A percentile compares a stretch with the other conserved stretches of the same genome.
Evolutionary conservation across 2,888 invertebrate genomes (phyloP).

Genomic region (Bruchidius siliquastri): DNA sequence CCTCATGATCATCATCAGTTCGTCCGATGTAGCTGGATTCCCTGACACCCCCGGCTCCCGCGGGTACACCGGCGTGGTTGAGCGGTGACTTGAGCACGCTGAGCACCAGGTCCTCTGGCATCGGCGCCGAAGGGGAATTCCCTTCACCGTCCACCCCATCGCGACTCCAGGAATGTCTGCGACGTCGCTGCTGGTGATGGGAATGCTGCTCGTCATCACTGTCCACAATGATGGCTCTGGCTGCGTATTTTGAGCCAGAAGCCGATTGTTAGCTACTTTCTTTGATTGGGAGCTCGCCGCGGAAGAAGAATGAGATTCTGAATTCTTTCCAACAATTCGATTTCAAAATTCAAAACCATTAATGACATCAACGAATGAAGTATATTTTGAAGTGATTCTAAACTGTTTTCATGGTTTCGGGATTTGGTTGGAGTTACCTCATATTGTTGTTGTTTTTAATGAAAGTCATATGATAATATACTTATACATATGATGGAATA

Average conservation of each 20-base stretch:
- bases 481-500: too few species aligned
- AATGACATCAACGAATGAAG: too few species aligned
- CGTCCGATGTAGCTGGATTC: not conserved
- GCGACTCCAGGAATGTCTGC: slow-evolving; percentile 1
- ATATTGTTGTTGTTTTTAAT: too few species aligned
- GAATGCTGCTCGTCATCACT: not conserved
- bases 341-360: too few species aligned
- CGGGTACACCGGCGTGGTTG: slow-evolving; percentile 39
- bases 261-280: not conserved
- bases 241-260: not conserved
- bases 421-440: too few species aligned
- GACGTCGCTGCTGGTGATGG: not conserved
- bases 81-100: slow-evolving; percentile 59
- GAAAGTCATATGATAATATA: too few species aligned
- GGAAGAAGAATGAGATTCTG: too few species aligned
- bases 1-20: slow-evolving; percentile 14
- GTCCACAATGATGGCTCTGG: not conserved
- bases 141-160: not conserved
- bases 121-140: slow-evolving; percentile 14
- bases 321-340: too few species aligned
- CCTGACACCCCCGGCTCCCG: not conserved
- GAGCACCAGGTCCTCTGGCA: slow-evolving; percentile 53
- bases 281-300: not conserved
- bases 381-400: too few species aligned
- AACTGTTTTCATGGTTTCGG: too few species aligned